Base-by-base conservation (phyloP, 2,888 invertebrate genomes). In the Xanthia icteritia region DNA sequence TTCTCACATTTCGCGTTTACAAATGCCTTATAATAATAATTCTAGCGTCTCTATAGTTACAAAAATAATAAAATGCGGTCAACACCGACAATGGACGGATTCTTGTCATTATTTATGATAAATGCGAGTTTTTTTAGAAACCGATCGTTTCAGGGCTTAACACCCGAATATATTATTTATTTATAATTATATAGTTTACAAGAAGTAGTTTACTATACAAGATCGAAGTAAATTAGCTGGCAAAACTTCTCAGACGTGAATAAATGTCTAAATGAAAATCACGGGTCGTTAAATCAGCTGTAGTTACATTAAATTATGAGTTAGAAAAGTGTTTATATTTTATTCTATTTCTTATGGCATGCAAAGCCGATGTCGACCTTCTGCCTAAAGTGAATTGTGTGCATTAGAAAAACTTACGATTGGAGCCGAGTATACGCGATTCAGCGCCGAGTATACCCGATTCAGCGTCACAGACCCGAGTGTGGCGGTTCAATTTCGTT, bases 41-140 rank as follows among this genome's bases (percentile, higher is more conserved):
- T 45, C 84, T 79, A 84, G 74, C 73, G 69, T 60, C 6, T 71
- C 70, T 82, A 73, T n/a, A 64, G 6, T 74, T 63, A n/a, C 42
- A 73, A 56, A 54, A 45, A 65, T 73, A 70, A 58, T 63, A 42
- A n/a, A 56, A 71, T 45, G 48, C 76, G 51, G 31, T 58, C 27
- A n/a, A n/a, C 51, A 45, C 1, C n/a, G 39, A 68, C 63, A 71
- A 15, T 64, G 82, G 85, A 82, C 81, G 77, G 82, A 85, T 2
- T 69, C 42, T 6, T 56, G 31, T 9, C 2, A 65, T 20, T 27
- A 42, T n/a, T 36, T 56, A 51, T 17, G 2, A 82, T 77, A 82
- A 67, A 82, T 66, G 77, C 60, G 5, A 61, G 48, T 51, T 66
- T 39, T 36, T n/a, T 58, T 20, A 60, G 6, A 36, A 58, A n/a